Percentiles rank a stretch among this genome's conserved stretches.
phyloP scores from a whole-genome alignment of 92 coral and sea anemone genomes.

The Bergia sp. region DNA sequence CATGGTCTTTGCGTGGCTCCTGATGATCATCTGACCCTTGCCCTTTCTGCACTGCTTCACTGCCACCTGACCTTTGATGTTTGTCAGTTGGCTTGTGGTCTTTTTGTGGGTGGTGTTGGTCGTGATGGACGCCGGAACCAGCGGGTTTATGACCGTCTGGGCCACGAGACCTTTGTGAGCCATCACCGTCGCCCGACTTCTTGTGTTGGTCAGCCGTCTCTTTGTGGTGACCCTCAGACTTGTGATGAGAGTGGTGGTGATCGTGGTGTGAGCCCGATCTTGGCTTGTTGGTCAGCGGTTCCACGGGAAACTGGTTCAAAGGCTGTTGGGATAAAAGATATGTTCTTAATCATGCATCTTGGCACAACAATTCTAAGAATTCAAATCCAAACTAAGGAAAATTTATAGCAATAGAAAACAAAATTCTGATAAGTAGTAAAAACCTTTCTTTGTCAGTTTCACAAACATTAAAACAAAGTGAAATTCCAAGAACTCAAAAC shows the following conservation, averaged over 20 bases:
- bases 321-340: slow-evolving; percentile 55
- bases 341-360: not conserved
- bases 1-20: slow-evolving; percentile 18
- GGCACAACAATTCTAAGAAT: not conserved
- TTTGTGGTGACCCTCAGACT: slow-evolving; percentile 26
- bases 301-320: slow-evolving; percentile 89
- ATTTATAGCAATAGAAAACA: no score
- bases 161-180: not conserved
- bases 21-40: not conserved
- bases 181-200: not conserved
- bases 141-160: slow-evolving; percentile 5
- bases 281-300: slow-evolving; percentile 82
- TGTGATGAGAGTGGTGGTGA: slow-evolving; percentile 45
- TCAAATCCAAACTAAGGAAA: not conserved
- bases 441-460: not conserved
- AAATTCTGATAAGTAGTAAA: no score
- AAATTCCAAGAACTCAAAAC: no score
- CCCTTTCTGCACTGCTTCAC: not conserved
- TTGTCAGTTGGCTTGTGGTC: slow-evolving; percentile 10
- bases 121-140: not conserved
- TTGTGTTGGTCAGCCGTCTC: slow-evolving; percentile 35
- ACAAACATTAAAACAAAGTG: not conserved
- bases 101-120: slow-evolving; percentile 23
- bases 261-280: slow-evolving; percentile 67
- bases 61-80: not conserved